These are phyloP conservation scores for Yponomeuta evonymella DNA, from an alignment of 2,888 invertebrate species.

Conservation along the genomic window DNA sequence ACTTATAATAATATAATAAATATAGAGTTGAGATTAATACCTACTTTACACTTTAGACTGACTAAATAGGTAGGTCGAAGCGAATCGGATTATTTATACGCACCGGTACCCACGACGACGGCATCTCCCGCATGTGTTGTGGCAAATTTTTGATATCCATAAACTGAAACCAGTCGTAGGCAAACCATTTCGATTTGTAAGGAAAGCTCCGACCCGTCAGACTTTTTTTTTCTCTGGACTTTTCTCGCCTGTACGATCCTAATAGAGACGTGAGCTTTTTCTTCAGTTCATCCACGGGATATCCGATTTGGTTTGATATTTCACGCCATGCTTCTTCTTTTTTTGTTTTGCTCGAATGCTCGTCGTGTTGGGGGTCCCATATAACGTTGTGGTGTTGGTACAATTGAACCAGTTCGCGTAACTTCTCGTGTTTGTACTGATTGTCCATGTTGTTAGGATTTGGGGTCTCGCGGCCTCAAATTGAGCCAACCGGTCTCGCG, in stretches of 20 bases:
- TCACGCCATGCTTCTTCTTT: constrained; percentile 25
- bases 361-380: constrained; percentile 25
- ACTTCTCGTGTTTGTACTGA: neutral
- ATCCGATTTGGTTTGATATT: no score
- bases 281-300: neutral
- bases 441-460: neutral
- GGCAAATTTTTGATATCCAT: no score
- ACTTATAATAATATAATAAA: no score
- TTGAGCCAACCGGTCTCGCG: neutral
- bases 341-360: constrained; percentile 27
- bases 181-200: neutral
- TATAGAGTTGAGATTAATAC: no score
- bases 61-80: no score
- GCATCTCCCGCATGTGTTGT: no score
- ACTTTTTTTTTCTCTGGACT: neutral
- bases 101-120: no score
- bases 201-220: neutral
- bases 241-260: neutral
- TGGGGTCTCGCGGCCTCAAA: neutral
- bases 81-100: no score
- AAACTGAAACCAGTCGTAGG: neutral
- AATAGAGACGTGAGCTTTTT: neutral
- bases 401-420: constrained; percentile 20
- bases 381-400: constrained; percentile 25
- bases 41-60: no score